Evolutionary conservation across 2,797 vertebrate species (phyloP).

Genomic region (Pelochelys cantorii): DNA sequence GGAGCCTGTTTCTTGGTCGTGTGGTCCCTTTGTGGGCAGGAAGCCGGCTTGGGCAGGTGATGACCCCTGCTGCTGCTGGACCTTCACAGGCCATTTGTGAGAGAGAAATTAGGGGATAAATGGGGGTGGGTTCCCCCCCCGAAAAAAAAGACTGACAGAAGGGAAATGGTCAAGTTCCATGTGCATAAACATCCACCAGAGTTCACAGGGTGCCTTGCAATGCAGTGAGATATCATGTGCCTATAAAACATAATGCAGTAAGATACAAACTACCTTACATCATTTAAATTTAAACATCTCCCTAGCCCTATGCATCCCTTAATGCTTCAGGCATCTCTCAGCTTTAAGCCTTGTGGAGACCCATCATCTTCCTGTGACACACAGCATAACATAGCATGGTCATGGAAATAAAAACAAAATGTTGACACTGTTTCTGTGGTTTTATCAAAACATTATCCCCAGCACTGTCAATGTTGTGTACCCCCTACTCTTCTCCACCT

Average conservation of each 20-base stretch:
- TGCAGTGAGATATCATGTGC: slow-evolving; percentile 5
- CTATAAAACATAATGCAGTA: slow-evolving; percentile 53
- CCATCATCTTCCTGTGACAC: not conserved
- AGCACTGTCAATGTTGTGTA: rapidly evolving
- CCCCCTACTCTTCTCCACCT: not conserved
- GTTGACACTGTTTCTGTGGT: slow-evolving; percentile 27
- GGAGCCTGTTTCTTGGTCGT: not conserved
- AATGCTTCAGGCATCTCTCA: slow-evolving; percentile 16
- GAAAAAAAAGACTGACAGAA: not conserved
- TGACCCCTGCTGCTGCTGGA: not conserved
- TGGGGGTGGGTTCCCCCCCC: not conserved
- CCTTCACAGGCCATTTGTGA: not conserved
- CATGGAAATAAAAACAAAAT: slow-evolving; percentile 13
- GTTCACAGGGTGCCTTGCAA: not conserved
- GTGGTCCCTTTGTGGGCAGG: not conserved
- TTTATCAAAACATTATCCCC: not conserved
- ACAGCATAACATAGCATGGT: too few relatives aligned
- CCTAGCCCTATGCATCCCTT: slow-evolving; percentile 1
- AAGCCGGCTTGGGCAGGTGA: slow-evolving; percentile 18
- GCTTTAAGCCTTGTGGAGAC: slow-evolving; percentile 19
- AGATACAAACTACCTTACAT: slow-evolving; percentile 52
- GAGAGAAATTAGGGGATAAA: slow-evolving; percentile 1
- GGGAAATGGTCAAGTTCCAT: not conserved
- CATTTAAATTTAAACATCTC: slow-evolving; percentile 59
- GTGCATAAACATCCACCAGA: not conserved